Conservation (phyloP, 2,888 invertebrate species). For the Litoditis marina region DNA sequence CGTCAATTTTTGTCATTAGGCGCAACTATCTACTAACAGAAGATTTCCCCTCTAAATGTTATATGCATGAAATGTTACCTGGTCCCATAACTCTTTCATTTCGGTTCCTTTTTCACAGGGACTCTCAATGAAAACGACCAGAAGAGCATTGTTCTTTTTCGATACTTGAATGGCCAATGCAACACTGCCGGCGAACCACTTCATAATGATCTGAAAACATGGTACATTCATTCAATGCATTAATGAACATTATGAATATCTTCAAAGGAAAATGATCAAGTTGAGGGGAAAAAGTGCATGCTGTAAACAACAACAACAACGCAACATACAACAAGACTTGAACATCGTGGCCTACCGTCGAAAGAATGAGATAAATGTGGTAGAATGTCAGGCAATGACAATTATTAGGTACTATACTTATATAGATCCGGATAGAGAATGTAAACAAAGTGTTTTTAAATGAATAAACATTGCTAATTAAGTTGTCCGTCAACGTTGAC, state of each 20-base stretch:
- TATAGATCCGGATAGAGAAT: no score
- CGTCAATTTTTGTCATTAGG: no score
- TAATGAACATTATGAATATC: background rate
- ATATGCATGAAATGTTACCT: no score
- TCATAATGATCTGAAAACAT: conserved; percentile 19
- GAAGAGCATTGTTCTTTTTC: conserved; percentile 28
- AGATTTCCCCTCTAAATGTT: background rate
- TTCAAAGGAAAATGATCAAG: background rate
- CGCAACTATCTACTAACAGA: background rate
- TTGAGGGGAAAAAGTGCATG: background rate
- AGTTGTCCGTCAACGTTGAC: no score
- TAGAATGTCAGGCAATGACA: no score
- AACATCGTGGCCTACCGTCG: no score
- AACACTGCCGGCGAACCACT: conserved; percentile 39
- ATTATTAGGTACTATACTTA: no score
- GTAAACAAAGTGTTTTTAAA: no score
- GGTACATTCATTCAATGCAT: no score
- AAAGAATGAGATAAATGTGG: no score
- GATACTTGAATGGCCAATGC: conserved; percentile 31
- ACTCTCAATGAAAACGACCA: conserved; percentile 32
- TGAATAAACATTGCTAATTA: no score
- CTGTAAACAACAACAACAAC: background rate
- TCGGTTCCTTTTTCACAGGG: conserved; percentile 21
- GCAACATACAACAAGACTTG: no score
- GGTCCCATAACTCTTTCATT: conserved; percentile 23